Evolutionary conservation across 1,140 invertebrate genomes (phyloP).

Genomic region (Bombus picipes): DNA sequence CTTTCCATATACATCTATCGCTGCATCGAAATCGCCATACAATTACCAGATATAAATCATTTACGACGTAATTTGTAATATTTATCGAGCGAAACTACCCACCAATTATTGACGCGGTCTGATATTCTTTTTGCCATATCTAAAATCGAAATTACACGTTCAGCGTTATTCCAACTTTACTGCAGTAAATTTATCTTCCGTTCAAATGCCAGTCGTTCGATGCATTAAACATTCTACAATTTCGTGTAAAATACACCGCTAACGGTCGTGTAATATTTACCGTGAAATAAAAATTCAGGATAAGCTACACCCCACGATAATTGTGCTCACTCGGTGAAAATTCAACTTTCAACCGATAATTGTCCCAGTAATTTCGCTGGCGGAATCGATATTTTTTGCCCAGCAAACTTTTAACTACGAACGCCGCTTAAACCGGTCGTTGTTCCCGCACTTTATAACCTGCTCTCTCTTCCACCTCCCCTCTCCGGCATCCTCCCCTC

Average conservation of each 20-base stretch:
- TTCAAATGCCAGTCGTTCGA: not conserved
- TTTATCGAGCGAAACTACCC: not conserved
- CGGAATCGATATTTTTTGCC: conserved; percentile 23
- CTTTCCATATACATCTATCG: not conserved
- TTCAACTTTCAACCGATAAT: conserved; percentile 27
- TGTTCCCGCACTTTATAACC: not conserved
- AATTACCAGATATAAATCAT: not conserved
- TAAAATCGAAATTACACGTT: not conserved
- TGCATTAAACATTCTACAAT: not conserved
- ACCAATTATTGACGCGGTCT: not conserved
- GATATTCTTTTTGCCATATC: not conserved
- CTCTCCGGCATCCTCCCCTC: not conserved
- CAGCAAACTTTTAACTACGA: conserved; percentile 4
- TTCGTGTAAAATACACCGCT: not conserved
- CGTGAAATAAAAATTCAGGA: not conserved
- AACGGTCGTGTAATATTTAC: not conserved
- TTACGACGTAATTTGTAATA: not conserved
- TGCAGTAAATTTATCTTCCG: too few relatives aligned
- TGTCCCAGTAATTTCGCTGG: conserved; percentile 9
- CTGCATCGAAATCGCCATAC: too few relatives aligned
- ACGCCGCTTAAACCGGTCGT: conserved; percentile 1
- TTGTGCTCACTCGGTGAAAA: not conserved
- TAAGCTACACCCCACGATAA: not conserved
- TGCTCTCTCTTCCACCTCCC: too few relatives aligned
- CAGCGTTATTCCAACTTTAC: not conserved